phyloP scores from a whole-genome alignment of 2,797 vertebrate genomes.

The Orientallactaga sibirica region DNA sequence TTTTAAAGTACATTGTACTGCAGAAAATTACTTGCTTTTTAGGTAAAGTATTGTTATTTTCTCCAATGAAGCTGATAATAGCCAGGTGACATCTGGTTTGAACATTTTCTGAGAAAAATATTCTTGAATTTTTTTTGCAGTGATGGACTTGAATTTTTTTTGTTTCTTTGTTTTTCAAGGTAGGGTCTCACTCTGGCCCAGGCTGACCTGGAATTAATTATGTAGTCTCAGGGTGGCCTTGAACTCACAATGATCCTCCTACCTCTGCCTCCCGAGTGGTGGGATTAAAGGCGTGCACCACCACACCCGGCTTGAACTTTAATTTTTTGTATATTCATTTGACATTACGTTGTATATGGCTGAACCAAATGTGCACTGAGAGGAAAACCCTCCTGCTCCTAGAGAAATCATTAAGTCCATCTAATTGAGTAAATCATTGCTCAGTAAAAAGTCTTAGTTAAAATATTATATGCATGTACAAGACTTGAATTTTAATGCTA shows the following conservation, averaged over 20 bases:
- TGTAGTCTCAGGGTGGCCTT: no score
- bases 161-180: no score
- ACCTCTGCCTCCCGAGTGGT: no score
- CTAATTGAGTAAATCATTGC: background rate
- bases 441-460: background rate
- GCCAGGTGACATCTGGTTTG: conserved; percentile 18
- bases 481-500: background rate
- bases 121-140: background rate
- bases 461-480: background rate
- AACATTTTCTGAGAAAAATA: background rate
- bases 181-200: no score
- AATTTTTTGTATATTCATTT: background rate
- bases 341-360: background rate
- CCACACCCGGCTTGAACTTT: no score
- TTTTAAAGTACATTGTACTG: background rate
- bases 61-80: background rate
- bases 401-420: background rate
- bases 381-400: background rate
- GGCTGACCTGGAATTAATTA: no score
- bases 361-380: conserved; percentile 21
- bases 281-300: no score
- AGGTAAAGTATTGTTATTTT: conserved; percentile 22
- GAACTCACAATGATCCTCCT: no score
- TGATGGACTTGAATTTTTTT: background rate
- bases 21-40: conserved; percentile 3